Conservation (phyloP, 2,888 invertebrate genomes). For the Netelia inedita region DNA sequence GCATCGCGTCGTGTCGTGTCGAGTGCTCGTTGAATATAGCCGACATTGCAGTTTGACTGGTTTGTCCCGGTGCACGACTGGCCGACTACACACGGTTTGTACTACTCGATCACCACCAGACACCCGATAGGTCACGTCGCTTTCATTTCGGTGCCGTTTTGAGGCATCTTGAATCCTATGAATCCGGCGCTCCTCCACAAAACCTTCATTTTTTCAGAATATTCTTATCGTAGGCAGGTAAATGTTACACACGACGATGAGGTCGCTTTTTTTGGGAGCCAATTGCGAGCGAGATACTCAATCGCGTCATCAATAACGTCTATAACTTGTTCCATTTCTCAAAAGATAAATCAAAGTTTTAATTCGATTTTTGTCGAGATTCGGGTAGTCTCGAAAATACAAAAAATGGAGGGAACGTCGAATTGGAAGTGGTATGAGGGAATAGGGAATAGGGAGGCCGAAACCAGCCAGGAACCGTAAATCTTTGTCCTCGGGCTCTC, state of each 20-base stretch:
- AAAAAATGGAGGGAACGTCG: slow-evolving; percentile 15
- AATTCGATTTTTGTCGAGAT: not conserved
- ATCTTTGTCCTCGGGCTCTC: slow-evolving; percentile 23
- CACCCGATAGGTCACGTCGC: slow-evolving; percentile 24
- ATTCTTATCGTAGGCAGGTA: too few species aligned
- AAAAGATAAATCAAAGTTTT: too few species aligned
- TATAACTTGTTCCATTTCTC: too few species aligned
- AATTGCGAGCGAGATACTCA: too few species aligned
- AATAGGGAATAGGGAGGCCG: not conserved
- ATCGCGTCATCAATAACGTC: too few species aligned
- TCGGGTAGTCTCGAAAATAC: slow-evolving; percentile 11
- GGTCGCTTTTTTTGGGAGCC: too few species aligned
- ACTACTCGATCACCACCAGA: slow-evolving; percentile 32
- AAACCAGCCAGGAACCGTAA: slow-evolving; percentile 19
- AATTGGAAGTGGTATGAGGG: not conserved
- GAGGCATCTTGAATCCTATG: too few species aligned
- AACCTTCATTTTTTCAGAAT: too few species aligned
- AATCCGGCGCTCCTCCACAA: too few species aligned
- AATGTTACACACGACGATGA: too few species aligned
- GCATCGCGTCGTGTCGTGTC: slow-evolving; percentile 1
- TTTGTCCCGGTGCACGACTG: slow-evolving; percentile 5
- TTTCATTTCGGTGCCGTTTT: not conserved
- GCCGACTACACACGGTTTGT: slow-evolving; percentile 48
- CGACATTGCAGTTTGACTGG: slow-evolving; percentile 11
- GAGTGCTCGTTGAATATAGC: slow-evolving; percentile 15